These are phyloP conservation scores for Tenthredo scrophulariae DNA, from an alignment of 2,888 invertebrate genomes.

Conservation along the genomic window DNA sequence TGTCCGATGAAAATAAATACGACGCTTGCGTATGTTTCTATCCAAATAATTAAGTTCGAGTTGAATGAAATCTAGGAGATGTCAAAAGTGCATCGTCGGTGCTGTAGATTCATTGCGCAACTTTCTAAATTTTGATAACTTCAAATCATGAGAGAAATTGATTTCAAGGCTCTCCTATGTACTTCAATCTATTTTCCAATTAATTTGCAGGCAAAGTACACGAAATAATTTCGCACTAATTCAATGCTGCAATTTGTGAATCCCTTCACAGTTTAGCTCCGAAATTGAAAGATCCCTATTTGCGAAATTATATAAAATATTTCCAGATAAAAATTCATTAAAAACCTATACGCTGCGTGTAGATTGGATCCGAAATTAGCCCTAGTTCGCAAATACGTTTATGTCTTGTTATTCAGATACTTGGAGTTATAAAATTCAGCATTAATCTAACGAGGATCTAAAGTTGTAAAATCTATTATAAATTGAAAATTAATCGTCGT, in stretches of 20 bases:
- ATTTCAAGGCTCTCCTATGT: neutral
- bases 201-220: neutral
- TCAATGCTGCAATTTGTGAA: neutral
- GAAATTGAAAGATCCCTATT: neutral
- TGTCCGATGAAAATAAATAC: too few relatives aligned
- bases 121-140: too few relatives aligned
- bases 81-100: too few relatives aligned
- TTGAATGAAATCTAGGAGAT: too few relatives aligned
- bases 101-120: too few relatives aligned
- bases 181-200: neutral
- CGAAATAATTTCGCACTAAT: neutral
- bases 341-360: too few relatives aligned
- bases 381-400: neutral
- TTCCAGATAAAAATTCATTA: neutral
- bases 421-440: neutral
- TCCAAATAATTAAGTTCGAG: too few relatives aligned
- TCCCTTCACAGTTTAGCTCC: neutral
- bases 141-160: too few relatives aligned
- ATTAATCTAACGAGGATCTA: neutral
- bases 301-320: neutral
- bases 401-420: neutral
- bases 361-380: neutral
- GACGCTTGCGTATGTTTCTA: too few relatives aligned
- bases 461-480: neutral
- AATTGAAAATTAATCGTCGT: slow-evolving; percentile 60